Evolutionary conservation across 2,113 vertebrate genomes (phyloP).

Genomic region (Oryctolagus cuniculus): DNA sequence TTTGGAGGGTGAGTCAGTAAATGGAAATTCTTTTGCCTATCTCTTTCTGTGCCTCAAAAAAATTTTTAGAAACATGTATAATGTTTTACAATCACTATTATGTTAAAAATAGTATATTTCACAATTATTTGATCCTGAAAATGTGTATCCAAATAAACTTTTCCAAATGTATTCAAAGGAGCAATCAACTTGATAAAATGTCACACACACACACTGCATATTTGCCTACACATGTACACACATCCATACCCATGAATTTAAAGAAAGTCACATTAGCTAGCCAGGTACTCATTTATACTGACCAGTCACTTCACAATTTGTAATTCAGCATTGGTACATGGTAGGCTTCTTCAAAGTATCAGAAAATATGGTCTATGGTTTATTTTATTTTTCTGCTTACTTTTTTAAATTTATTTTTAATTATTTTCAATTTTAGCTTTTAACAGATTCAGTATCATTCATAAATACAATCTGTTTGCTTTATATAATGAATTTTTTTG

Average conservation of each 20-base stretch:
- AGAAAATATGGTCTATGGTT: background rate
- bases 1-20: no score
- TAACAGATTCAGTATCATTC: no score
- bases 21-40: no score
- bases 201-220: background rate
- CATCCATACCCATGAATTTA: background rate
- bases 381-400: background rate
- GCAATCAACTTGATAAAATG: background rate
- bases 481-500: background rate
- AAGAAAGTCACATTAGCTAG: background rate
- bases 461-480: background rate
- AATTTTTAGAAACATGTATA: background rate
- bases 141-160: conserved; percentile 6
- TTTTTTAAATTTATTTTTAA: no score
- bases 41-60: no score
- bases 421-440: no score
- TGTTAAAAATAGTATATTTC: background rate
- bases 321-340: background rate
- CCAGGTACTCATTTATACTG: background rate
- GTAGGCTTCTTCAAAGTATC: background rate
- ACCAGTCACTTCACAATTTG: background rate
- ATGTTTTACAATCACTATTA: background rate
- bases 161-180: background rate
- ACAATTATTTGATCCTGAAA: conserved; percentile 24
- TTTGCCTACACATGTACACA: background rate